Conservation (phyloP, 2,113 vertebrate genomes). For the Amia ocellicauda region DNA sequence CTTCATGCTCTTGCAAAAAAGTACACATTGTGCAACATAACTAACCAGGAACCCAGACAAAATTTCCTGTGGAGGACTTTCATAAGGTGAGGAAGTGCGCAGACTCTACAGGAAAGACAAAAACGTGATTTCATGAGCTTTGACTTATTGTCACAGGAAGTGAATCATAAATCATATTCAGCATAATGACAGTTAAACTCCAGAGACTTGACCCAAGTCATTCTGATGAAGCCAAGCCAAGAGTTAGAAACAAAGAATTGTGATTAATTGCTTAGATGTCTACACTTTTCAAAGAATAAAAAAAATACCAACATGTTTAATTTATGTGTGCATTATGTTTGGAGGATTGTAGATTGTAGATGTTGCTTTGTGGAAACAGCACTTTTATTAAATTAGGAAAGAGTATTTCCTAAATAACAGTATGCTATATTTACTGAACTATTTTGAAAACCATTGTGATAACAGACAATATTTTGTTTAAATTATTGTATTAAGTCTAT, state of each 20-base stretch:
- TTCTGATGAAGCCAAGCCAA: constrained; percentile 20
- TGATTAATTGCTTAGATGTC: neutral
- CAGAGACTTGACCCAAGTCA: constrained; percentile 26
- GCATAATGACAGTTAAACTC: constrained; percentile 27
- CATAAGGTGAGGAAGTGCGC: neutral
- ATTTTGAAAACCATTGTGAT: too few relatives aligned
- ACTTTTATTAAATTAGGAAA: too few relatives aligned
- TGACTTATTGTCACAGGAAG: constrained; percentile 36
- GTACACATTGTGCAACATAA: constrained; percentile 3
- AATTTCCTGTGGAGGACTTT: constrained; percentile 5
- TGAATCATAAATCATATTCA: constrained; percentile 40
- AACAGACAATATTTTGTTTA: too few relatives aligned
- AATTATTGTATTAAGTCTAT: too few relatives aligned
- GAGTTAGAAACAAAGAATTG: constrained; percentile 7
- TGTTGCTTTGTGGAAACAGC: too few relatives aligned
- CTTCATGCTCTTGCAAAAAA: neutral
- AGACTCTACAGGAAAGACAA: constrained; percentile 22
- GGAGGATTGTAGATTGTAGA: too few relatives aligned
- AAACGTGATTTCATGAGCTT: constrained; percentile 24
- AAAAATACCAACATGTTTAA: too few relatives aligned
- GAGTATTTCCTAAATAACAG: too few relatives aligned
- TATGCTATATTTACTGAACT: too few relatives aligned
- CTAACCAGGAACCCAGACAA: neutral
- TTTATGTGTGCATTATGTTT: too few relatives aligned
- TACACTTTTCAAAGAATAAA: too few relatives aligned